These are phyloP conservation scores for Calypte anna DNA, from an alignment of 2,113 vertebrate species.

Conservation along the genomic window DNA sequence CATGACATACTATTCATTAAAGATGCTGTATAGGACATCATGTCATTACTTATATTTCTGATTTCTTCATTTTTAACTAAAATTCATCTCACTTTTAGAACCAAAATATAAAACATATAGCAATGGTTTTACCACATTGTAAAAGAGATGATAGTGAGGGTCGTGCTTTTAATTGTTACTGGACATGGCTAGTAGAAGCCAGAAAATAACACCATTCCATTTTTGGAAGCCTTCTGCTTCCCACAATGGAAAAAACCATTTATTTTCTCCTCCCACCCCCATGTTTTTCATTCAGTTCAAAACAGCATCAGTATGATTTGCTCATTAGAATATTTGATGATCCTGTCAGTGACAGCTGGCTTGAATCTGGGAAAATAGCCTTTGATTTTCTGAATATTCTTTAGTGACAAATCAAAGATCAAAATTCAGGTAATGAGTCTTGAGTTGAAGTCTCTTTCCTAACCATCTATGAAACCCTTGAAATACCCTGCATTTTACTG, in stretches of 20 bases:
- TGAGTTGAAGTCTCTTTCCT: not conserved
- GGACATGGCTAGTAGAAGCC: not conserved
- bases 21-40: not conserved
- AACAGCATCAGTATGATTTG: not conserved
- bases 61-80: not conserved
- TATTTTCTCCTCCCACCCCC: rapidly evolving
- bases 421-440: not conserved
- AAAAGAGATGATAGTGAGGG: not conserved
- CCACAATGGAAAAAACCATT: not conserved
- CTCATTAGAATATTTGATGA: not conserved
- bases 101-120: not conserved
- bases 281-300: not conserved
- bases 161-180: not conserved
- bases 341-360: not conserved
- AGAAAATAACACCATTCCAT: not conserved
- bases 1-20: not conserved
- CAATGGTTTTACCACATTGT: not conserved
- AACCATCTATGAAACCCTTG: not conserved
- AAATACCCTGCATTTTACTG: not conserved
- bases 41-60: not conserved
- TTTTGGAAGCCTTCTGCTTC: not conserved
- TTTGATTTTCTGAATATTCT: not conserved
- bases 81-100: not conserved
- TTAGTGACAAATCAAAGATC: not conserved
- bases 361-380: not conserved